Conservation (phyloP, 2,113 vertebrate genomes). For the Tachysurus fulvidraco region DNA sequence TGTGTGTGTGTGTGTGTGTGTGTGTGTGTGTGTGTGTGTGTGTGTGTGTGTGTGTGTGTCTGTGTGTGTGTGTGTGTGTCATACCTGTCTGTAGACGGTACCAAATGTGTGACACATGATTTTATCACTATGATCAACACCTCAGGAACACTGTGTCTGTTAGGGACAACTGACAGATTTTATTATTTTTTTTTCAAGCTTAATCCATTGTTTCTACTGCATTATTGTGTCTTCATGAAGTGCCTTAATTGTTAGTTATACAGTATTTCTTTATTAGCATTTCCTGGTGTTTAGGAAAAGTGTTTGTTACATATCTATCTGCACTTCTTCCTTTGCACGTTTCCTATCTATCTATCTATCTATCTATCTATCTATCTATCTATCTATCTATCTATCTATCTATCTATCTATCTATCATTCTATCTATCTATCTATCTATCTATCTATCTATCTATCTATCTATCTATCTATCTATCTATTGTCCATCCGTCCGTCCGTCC, state of each 20-base stretch:
- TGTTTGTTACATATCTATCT: too few relatives aligned
- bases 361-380: too few relatives aligned
- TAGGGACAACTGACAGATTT: not conserved
- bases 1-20: conserved; percentile 6
- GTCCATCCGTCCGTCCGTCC: too few relatives aligned
- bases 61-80: not conserved
- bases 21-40: not conserved
- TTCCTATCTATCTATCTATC: too few relatives aligned
- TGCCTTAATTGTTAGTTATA: not conserved
- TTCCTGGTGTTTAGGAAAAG: too few relatives aligned
- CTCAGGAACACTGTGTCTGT: not conserved
- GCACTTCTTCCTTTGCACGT: too few relatives aligned
- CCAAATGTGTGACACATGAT: not conserved
- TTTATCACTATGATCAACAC: not conserved
- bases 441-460: too few relatives aligned
- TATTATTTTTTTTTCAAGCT: not conserved
- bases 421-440: too few relatives aligned
- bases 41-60: not conserved
- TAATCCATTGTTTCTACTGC: not conserved
- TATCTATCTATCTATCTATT: too few relatives aligned
- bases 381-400: too few relatives aligned
- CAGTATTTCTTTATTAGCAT: too few relatives aligned
- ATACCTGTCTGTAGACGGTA: conserved; percentile 2
- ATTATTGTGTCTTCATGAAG: not conserved
- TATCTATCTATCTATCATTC: too few relatives aligned